Percentiles rank a stretch among this genome's conserved stretches.
Evolutionary conservation across 2,113 vertebrate genomes (phyloP).

Genomic region (Mola mola): DNA sequence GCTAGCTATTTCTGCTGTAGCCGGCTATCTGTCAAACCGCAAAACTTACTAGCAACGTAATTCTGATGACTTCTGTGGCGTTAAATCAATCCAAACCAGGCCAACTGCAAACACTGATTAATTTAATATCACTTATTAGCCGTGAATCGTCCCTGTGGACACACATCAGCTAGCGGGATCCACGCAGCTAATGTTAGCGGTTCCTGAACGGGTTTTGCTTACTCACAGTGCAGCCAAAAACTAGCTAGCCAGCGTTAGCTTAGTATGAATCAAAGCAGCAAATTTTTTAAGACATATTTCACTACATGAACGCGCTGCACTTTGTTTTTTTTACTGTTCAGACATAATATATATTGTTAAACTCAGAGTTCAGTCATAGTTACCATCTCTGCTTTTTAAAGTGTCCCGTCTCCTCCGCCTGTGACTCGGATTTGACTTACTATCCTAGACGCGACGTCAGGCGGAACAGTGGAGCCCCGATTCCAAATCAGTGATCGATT

Average conservation of each 20-base stretch:
- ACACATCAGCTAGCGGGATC: neutral
- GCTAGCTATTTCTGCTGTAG: slow-evolving; percentile 18
- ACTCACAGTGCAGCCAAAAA: slow-evolving; percentile 68
- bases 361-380: slow-evolving; percentile 37
- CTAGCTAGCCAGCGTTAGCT: slow-evolving; percentile 53
- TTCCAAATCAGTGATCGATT: slow-evolving; percentile 14
- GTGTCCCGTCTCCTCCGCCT: slow-evolving; percentile 12
- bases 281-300: neutral
- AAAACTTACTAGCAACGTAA: too few species aligned
- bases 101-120: neutral
- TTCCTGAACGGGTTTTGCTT: slow-evolving; percentile 70
- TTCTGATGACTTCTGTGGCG: neutral
- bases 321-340: neutral
- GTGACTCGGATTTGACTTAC: slow-evolving; percentile 49
- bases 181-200: slow-evolving; percentile 30
- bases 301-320: fast-evolving
- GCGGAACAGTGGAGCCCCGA: slow-evolving; percentile 55
- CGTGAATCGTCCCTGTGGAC: fast-evolving
- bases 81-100: fast-evolving
- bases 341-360: neutral
- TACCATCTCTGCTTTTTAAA: slow-evolving; percentile 72
- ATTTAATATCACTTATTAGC: fast-evolving
- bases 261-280: neutral
- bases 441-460: slow-evolving; percentile 47
- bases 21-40: neutral